Evolutionary conservation across 2,113 vertebrate species (phyloP).

Genomic region (Nipponia nippon): DNA sequence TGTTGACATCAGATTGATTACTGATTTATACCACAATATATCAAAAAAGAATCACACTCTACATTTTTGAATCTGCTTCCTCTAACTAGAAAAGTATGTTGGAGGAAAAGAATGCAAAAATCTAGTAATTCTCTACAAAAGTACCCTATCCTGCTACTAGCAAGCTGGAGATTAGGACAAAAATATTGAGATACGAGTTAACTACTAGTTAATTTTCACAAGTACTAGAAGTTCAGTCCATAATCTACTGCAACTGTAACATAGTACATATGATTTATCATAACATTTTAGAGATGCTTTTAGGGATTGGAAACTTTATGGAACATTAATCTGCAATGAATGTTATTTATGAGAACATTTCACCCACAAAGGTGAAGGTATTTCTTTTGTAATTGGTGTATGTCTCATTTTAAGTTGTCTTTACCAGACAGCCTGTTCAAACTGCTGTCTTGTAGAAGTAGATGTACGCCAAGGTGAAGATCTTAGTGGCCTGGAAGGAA

Average conservation of each 20-base stretch:
- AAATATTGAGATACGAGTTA: neutral
- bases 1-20: neutral
- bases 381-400: neutral
- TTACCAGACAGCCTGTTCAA: neutral
- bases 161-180: neutral
- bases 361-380: neutral
- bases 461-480: neutral
- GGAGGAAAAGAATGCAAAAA: neutral
- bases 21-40: neutral
- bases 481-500: neutral
- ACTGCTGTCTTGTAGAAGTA: neutral
- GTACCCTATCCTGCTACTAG: neutral
- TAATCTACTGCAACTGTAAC: neutral
- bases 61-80: neutral
- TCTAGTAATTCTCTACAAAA: neutral
- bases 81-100: neutral
- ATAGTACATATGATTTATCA: neutral
- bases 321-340: constrained; percentile 37
- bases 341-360: constrained; percentile 41
- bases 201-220: neutral
- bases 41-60: neutral
- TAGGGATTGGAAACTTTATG: neutral
- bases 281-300: neutral
- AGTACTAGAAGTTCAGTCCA: neutral
- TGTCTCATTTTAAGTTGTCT: neutral